Percentiles rank a stretch among this genome's conserved stretches.
Evolutionary conservation across 2,888 invertebrate genomes (phyloP).

Genomic region (Acanthopleura granulata): DNA sequence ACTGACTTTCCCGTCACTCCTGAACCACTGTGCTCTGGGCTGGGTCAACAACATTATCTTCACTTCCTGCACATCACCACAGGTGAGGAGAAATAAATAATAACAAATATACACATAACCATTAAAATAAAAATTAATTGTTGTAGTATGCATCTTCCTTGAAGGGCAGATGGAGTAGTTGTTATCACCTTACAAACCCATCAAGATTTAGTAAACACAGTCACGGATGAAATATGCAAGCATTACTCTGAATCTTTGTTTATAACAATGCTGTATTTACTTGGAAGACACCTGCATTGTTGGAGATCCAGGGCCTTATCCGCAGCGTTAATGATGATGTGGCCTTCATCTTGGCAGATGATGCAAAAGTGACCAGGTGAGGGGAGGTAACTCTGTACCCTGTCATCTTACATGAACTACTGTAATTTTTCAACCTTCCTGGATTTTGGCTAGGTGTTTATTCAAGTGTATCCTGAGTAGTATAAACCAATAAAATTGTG

Average conservation of each 20-base stretch:
- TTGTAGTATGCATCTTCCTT: too few relatives aligned
- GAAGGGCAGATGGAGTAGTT: too few relatives aligned
- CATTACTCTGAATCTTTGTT: too few relatives aligned
- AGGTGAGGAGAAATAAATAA: constrained; percentile 29
- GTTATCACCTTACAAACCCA: too few relatives aligned
- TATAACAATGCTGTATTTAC: too few relatives aligned
- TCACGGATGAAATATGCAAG: too few relatives aligned
- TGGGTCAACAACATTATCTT: constrained; percentile 67
- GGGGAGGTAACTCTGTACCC: not conserved
- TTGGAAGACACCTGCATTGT: constrained; percentile 26
- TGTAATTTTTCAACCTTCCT: not conserved
- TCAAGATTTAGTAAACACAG: too few relatives aligned
- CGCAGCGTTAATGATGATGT: constrained; percentile 63
- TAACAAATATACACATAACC: too few relatives aligned
- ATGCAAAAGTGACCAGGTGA: constrained; percentile 56
- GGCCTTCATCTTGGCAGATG: constrained; percentile 57
- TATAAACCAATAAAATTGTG: too few relatives aligned
- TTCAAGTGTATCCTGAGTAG: too few relatives aligned
- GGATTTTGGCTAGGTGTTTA: too few relatives aligned
- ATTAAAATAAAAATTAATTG: too few relatives aligned
- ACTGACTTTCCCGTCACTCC: constrained; percentile 54
- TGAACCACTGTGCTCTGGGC: constrained; percentile 63
- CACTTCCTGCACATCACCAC: constrained; percentile 49
- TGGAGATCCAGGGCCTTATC: constrained; percentile 53
- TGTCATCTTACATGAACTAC: not conserved